These are phyloP conservation scores for Byasa hedistus DNA, from an alignment of 2,888 invertebrate species.

Conservation along the genomic window DNA sequence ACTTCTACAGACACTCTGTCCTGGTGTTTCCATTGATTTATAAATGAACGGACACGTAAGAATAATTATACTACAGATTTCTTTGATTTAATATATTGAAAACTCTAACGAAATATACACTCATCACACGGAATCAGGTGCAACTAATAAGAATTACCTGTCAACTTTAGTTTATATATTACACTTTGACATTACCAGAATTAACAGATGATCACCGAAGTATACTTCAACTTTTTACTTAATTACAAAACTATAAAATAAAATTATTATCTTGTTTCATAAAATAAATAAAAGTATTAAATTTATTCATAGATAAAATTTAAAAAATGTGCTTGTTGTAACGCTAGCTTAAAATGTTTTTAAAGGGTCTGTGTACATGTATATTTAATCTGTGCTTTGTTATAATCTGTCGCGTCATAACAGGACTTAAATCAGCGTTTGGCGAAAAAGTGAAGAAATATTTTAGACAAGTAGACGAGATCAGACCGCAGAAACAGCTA, in stretches of 20 bases:
- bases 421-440: slow-evolving; percentile 27
- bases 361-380: neutral
- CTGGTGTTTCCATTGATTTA: neutral
- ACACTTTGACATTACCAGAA: slow-evolving; percentile 8
- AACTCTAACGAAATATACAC: too few relatives aligned
- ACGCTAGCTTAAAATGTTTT: neutral
- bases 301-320: too few relatives aligned
- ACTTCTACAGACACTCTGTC: neutral
- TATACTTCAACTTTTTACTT: too few relatives aligned
- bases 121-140: neutral
- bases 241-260: too few relatives aligned
- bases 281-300: neutral
- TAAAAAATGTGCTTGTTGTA: too few relatives aligned
- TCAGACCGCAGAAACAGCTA: slow-evolving; percentile 39
- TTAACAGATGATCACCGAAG: too few relatives aligned
- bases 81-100: neutral
- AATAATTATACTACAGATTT: neutral
- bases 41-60: neutral
- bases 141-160: neutral
- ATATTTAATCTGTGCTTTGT: slow-evolving; percentile 11
- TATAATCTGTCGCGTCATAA: slow-evolving; percentile 29
- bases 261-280: too few relatives aligned
- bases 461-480: slow-evolving; percentile 27
- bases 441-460: slow-evolving; percentile 32
- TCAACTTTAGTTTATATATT: neutral